These are phyloP conservation scores for Agonopterix subpropinquella DNA, from an alignment of 2,888 invertebrate species.

Conservation along the genomic window DNA sequence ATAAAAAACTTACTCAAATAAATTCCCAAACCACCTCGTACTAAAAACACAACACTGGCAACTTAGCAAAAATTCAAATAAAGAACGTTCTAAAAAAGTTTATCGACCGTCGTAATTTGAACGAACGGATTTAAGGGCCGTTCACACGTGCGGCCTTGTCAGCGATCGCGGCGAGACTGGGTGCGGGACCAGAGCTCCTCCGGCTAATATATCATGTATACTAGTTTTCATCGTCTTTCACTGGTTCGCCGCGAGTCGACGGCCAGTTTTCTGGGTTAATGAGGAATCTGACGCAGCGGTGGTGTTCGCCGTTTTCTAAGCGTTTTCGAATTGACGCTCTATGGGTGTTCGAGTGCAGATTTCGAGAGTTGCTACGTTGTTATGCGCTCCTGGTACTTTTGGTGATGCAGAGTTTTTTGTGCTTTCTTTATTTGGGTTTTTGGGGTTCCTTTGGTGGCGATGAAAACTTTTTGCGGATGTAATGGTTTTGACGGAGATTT, in stretches of 20 bases:
- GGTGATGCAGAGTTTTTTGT: slow-evolving; percentile 1
- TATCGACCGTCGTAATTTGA: slow-evolving; percentile 14
- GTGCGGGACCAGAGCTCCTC: slow-evolving; percentile 23
- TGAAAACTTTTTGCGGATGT: too few relatives aligned
- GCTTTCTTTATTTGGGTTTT: neutral
- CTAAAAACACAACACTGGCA: slow-evolving; percentile 32
- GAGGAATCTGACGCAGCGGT: slow-evolving; percentile 52
- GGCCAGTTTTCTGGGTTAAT: slow-evolving; percentile 70
- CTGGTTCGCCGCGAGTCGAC: slow-evolving; percentile 42
- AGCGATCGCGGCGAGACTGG: slow-evolving; percentile 42
- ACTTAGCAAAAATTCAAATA: slow-evolving; percentile 19
- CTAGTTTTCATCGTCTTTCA: slow-evolving; percentile 71
- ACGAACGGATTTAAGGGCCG: neutral
- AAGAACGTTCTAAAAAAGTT: slow-evolving; percentile 12
- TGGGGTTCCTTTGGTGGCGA: too few relatives aligned
- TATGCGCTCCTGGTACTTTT: slow-evolving; percentile 49
- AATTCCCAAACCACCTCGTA: slow-evolving; percentile 37
- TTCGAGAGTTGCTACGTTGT: slow-evolving; percentile 37
- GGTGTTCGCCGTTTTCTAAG: slow-evolving; percentile 60
- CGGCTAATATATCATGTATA: slow-evolving; percentile 68
- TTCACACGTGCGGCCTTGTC: slow-evolving; percentile 31
- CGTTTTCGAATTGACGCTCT: slow-evolving; percentile 62
- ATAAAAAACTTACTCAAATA: slow-evolving; percentile 33
- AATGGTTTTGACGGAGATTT: too few relatives aligned
- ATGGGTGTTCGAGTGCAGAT: slow-evolving; percentile 30